Conservation (phyloP, 2,888 invertebrate species). For the Dichetophora obliterata region DNA sequence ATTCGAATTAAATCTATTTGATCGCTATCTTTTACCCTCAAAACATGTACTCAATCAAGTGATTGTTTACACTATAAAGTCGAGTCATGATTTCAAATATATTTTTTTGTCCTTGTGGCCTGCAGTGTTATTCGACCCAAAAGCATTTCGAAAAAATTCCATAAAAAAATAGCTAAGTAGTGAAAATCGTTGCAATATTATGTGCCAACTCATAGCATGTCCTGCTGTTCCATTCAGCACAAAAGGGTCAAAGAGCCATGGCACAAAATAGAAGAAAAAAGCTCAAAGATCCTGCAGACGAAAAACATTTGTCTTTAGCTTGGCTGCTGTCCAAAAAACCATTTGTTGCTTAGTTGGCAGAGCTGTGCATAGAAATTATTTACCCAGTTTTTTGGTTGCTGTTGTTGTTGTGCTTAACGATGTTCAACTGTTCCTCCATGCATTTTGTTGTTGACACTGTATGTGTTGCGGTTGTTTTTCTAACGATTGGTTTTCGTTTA, state of each 20-base stretch:
- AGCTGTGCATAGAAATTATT: slow-evolving; percentile 27
- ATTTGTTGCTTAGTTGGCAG: slow-evolving; percentile 52
- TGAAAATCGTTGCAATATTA: slow-evolving; percentile 25
- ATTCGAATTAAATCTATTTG: slow-evolving; percentile 38
- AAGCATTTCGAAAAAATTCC: neutral
- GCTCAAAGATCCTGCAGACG: slow-evolving; percentile 30
- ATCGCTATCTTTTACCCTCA: slow-evolving; percentile 14
- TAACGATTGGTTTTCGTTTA: slow-evolving; percentile 37
- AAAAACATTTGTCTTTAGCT: slow-evolving; percentile 44
- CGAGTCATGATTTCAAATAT: slow-evolving; percentile 18
- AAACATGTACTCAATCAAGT: slow-evolving; percentile 40
- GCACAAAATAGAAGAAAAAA: neutral
- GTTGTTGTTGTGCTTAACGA: neutral
- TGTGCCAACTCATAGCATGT: neutral
- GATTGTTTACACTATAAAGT: neutral
- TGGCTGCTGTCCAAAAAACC: slow-evolving; percentile 53
- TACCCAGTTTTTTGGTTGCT: slow-evolving; percentile 20
- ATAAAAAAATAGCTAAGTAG: slow-evolving; percentile 4
- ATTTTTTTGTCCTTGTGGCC: slow-evolving; percentile 21
- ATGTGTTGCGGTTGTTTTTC: slow-evolving; percentile 33
- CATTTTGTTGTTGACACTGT: slow-evolving; percentile 36
- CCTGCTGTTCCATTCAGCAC: neutral
- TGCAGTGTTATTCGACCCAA: neutral
- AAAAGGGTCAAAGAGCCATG: neutral
- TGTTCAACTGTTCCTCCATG: slow-evolving; percentile 32